A percentile compares a stretch with the other conserved stretches of the same genome.
These are phyloP conservation scores for Hyles lineata DNA, from an alignment of 2,888 invertebrate genomes.

Conservation along the genomic window DNA sequence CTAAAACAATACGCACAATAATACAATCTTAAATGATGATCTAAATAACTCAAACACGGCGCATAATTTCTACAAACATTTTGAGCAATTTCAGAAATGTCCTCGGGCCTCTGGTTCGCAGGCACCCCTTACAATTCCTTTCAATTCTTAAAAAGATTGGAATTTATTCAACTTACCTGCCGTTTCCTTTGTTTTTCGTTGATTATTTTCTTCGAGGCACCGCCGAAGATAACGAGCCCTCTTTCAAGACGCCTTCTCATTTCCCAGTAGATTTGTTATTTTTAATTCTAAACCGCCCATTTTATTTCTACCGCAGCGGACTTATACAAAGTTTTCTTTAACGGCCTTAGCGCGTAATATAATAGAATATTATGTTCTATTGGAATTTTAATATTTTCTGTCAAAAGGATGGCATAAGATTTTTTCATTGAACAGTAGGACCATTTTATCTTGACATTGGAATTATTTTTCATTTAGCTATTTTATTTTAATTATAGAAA, in stretches of 20 bases:
- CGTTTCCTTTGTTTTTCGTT: slow-evolving; percentile 61
- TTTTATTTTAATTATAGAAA: too few species aligned
- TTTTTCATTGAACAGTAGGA: too few species aligned
- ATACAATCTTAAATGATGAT: neutral
- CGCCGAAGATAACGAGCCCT: slow-evolving; percentile 68
- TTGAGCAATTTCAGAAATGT: slow-evolving; percentile 35
- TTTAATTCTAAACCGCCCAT: slow-evolving; percentile 61
- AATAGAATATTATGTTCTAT: too few species aligned
- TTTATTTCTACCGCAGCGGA: slow-evolving; percentile 47
- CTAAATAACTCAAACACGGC: slow-evolving; percentile 35
- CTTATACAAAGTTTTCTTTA: slow-evolving; percentile 35
- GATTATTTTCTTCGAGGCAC: slow-evolving; percentile 66
- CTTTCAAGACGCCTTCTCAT: slow-evolving; percentile 66
- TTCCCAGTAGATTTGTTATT: slow-evolving; percentile 68
- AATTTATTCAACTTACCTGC: slow-evolving; percentile 53
- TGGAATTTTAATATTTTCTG: too few species aligned
- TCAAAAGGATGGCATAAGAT: too few species aligned
- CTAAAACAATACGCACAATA: too few species aligned
- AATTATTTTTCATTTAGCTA: too few species aligned
- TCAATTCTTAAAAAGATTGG: slow-evolving; percentile 47
- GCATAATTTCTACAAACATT: slow-evolving; percentile 32
- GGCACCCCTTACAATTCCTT: slow-evolving; percentile 36
- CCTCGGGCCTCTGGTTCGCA: slow-evolving; percentile 34
- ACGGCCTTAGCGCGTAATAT: too few species aligned
- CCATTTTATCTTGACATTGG: too few species aligned